These are phyloP conservation scores for Leptoclinus maculatus DNA, from an alignment of 2,797 vertebrate genomes.

Conservation along the genomic window DNA sequence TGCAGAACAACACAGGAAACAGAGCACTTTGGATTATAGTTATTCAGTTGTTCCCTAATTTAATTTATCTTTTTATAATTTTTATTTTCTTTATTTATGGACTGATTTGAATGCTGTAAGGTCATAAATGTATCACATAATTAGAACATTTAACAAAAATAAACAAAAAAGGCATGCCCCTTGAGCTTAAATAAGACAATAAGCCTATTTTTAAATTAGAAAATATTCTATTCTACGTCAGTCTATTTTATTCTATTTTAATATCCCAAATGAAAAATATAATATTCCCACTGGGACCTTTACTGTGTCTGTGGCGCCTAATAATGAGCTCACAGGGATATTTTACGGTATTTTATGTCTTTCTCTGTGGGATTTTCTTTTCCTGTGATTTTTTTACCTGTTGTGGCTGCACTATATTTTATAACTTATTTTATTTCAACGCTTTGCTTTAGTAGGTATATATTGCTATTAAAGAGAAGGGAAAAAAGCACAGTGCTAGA, in stretches of 20 bases:
- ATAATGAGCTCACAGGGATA: conserved; percentile 32
- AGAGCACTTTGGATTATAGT: background rate
- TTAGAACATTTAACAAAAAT: background rate
- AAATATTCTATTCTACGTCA: background rate
- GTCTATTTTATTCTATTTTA: conserved; percentile 18
- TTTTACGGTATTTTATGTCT: background rate
- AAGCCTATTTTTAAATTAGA: background rate
- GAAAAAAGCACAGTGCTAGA: background rate
- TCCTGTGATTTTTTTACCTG: conserved; percentile 11
- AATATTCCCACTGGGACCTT: conserved; percentile 41
- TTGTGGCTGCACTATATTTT: conserved; percentile 1
- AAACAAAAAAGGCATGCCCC: background rate
- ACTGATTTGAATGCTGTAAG: background rate
- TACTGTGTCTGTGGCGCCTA: conserved; percentile 25
- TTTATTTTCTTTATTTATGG: background rate
- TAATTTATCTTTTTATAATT: background rate
- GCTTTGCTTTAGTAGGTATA: background rate
- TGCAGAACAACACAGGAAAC: conserved; percentile 17
- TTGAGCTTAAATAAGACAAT: background rate
- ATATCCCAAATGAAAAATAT: conserved; percentile 26
- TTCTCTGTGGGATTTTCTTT: conserved; percentile 9
- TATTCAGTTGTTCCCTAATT: background rate
- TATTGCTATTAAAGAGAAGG: background rate
- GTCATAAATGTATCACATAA: background rate
- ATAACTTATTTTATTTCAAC: background rate